Percentiles rank a stretch among this genome's conserved stretches.
Conservation (phyloP, 2,797 vertebrate genomes). For the Xiphorhynchus erythropygius region DNA sequence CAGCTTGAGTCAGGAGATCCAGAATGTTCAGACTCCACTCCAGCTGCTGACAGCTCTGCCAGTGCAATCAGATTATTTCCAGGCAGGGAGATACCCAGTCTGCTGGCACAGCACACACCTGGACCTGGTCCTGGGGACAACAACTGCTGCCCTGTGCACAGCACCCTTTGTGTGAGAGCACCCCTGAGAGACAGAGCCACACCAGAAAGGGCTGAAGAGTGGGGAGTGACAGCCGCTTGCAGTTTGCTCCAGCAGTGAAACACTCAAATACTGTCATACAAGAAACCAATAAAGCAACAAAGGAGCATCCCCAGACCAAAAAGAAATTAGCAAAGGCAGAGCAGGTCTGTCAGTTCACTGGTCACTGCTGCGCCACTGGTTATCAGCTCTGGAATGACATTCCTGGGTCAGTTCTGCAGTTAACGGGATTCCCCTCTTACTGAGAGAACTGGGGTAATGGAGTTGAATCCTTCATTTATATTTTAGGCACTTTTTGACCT, state of each 20-base stretch:
- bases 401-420: neutral
- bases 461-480: neutral
- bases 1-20: neutral
- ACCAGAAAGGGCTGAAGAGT: rapidly evolving
- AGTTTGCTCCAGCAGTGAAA: neutral
- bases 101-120: neutral
- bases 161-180: neutral
- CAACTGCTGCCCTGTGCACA: neutral
- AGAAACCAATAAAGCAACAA: neutral
- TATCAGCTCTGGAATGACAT: neutral
- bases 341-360: neutral
- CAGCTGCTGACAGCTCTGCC: neutral
- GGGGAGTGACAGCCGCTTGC: neutral
- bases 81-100: neutral
- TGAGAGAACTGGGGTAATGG: neutral
- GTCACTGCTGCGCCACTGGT: neutral
- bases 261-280: neutral
- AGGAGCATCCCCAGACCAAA: neutral
- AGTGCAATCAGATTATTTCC: neutral
- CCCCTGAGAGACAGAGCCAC: rapidly evolving
- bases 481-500: neutral
- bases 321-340: neutral
- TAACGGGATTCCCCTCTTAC: neutral
- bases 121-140: neutral
- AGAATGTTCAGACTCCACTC: neutral